These are phyloP conservation scores for Aporophyla nigra DNA, from an alignment of 2,888 invertebrate species.

Conservation along the genomic window DNA sequence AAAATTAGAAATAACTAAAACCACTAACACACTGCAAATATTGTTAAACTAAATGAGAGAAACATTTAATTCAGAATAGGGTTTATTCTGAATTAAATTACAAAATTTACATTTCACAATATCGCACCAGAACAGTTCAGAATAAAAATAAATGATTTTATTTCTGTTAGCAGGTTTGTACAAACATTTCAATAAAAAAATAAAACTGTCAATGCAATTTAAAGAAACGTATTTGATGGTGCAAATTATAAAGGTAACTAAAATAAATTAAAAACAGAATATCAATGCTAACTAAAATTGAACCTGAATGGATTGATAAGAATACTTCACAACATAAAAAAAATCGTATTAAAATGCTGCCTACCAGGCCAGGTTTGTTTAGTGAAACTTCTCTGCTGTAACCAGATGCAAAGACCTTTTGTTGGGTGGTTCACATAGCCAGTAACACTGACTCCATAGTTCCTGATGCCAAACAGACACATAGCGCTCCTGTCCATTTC, in stretches of 20 bases:
- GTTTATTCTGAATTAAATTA: neutral
- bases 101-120: neutral
- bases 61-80: neutral
- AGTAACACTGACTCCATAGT: slow-evolving; percentile 98
- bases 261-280: neutral
- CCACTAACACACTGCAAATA: neutral
- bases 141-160: too few relatives aligned
- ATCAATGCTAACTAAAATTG: neutral
- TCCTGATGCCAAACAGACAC: slow-evolving; percentile 97
- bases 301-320: too few relatives aligned
- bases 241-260: neutral
- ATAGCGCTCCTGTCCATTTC: slow-evolving; percentile 98
- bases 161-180: too few relatives aligned
- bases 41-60: neutral
- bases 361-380: slow-evolving; percentile 98
- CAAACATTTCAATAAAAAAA: too few relatives aligned
- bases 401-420: slow-evolving; percentile 97
- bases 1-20: neutral
- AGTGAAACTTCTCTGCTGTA: slow-evolving; percentile 96
- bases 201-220: neutral
- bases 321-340: neutral
- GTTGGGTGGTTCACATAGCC: slow-evolving; percentile 97
- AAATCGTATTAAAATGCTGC: slow-evolving; percentile 8
- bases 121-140: neutral
- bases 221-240: neutral